Base-by-base conservation (phyloP, 2,888 invertebrate species). In the Sympetrum striolatum region DNA sequence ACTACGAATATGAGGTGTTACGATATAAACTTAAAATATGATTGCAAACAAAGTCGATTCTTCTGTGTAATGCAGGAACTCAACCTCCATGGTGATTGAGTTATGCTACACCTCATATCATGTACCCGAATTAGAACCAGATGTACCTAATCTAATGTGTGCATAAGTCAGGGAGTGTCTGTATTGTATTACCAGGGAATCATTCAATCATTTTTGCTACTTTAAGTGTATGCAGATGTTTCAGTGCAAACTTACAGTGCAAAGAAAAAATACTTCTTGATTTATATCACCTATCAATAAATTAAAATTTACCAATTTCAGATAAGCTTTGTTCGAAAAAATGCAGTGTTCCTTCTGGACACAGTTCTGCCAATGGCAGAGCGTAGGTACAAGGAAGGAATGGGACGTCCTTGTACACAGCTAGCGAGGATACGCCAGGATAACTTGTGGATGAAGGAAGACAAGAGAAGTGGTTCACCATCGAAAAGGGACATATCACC, bases 341-440 rank as follows among this genome's bases (percentile, higher is more conserved):
- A 97, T 94, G 96, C 95, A 92, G 96, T 95, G 93, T 98, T 96
- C 94, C 95, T 97, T 91, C 94, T 96, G 92, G 96, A 95, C 92
- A 96, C 95, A 91, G 95, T 96, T 91, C 95, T 96, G 94, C 96
- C 95, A 91, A 94, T 95, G 91, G 95, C 95, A 93, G 95, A 96
- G 91, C 95, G 95, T 92, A 94, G 95, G 92, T 96, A 96, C 92
- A 95, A 93, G 91, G 91, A 93, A 93, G 91, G 93, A 92, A 91
- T 93, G 93, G 92, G 94, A 8, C 92, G 92, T 31, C 91, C 91
- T 0, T 93, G 92, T 80, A 79, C 92, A 10, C 91, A 92, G 35
- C 91, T 93, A n/a, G 90, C 91, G 1, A 91, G 92, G 81, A 81
- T 93, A 15, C 92, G 91, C 73, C 82, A 82, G 58, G 82, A 82